Evolutionary conservation across 2,888 invertebrate genomes (phyloP), one percentile per base, ranked within the genome.

Genomic region (Agrochola litura): DNA sequence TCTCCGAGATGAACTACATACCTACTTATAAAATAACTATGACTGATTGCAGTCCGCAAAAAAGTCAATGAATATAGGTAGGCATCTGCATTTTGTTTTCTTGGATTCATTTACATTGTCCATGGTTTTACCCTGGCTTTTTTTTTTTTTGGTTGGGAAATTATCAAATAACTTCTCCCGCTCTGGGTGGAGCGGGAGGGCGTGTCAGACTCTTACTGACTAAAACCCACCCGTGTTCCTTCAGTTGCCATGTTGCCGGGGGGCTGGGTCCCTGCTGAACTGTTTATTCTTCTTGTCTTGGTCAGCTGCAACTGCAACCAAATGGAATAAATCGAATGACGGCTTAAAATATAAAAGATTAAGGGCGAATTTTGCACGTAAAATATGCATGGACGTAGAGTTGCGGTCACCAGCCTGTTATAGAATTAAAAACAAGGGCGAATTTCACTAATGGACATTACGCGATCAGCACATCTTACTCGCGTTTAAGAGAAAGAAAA

Each of bases 21-120:
- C n/a, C n/a, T n/a, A n/a, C n/a, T n/a, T n/a, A 69, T 58, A 58
- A 73, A 56, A 72, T 77, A 73, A 56, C 37, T n/a, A n/a, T 41
- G 71, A 77, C 76, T 77, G 77, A 76, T 77, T 73, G 43, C 30
- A 73, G 37, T 76, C 22, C 52, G 49, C 66, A 30, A 67, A 49
- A 49, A 49, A 49, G 6, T 30, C 8, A 61, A 46, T 9, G n/a
- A n/a, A 25, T 25, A 6, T 16, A 14, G 2, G 19, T 14, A 10
- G 6, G 8, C 19, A 46, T 66, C 8, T 70, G 10, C 12, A 43
- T 16, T n/a, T 19, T 1, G 2, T 54, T n/a, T 9, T 67, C 1
- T 41, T 10, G 4, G 25, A 43, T 54, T 68, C 10, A 67, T 41
- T 25, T 54, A 16, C 5, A 54, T 19, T 49, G 19, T 25, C 8